phyloP scores from a whole-genome alignment of 2,797 vertebrate genomes.

The Mus minutoides region DNA sequence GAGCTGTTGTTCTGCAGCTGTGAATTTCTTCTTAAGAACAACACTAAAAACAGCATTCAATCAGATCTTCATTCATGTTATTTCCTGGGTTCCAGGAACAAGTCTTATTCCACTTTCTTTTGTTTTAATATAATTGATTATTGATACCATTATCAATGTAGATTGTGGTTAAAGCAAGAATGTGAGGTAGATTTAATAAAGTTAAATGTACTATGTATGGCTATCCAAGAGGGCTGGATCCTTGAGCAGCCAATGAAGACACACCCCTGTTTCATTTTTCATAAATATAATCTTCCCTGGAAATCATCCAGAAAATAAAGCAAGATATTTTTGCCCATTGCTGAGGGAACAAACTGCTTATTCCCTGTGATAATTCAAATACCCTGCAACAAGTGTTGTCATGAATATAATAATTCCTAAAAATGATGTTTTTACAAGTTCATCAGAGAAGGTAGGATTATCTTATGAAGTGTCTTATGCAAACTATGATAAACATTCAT shows the following conservation, averaged over 20 bases:
- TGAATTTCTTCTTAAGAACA: slow-evolving; percentile 76
- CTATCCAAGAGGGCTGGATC: slow-evolving; percentile 82
- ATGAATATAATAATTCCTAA: slow-evolving; percentile 59
- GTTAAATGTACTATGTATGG: slow-evolving; percentile 84
- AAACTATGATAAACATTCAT: background rate
- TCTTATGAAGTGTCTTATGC: background rate
- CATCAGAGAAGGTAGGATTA: background rate
- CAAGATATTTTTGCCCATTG: slow-evolving; percentile 77
- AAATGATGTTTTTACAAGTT: background rate
- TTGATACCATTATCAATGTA: slow-evolving; percentile 71
- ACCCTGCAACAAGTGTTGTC: slow-evolving; percentile 53
- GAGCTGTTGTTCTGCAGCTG: slow-evolving; percentile 52
- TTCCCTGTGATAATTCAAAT: slow-evolving; percentile 30
- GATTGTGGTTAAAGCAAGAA: slow-evolving; percentile 19
- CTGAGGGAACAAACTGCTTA: slow-evolving; percentile 72
- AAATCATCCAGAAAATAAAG: slow-evolving; percentile 84
- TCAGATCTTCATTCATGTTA: slow-evolving; percentile 80
- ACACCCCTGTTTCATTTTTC: slow-evolving; percentile 88
- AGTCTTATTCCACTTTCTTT: background rate
- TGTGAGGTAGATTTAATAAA: slow-evolving; percentile 69
- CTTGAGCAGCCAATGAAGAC: slow-evolving; percentile 87
- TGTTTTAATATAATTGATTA: slow-evolving; percentile 73
- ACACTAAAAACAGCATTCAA: slow-evolving; percentile 73
- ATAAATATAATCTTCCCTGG: slow-evolving; percentile 86
- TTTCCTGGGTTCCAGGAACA: slow-evolving; percentile 71